Base-by-base conservation (phyloP, 1,140 invertebrate genomes). In the Ostrea edulis region DNA sequence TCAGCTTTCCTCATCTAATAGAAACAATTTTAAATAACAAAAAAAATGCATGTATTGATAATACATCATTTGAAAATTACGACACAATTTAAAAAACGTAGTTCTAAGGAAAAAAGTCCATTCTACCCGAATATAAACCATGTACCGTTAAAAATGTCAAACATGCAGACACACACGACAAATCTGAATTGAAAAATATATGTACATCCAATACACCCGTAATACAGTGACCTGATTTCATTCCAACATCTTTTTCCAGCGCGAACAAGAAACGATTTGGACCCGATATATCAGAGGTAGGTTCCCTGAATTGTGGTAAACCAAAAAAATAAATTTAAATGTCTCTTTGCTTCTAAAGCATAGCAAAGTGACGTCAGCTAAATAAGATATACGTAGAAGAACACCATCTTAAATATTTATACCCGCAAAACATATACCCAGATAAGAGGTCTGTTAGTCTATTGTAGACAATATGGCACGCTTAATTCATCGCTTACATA, bases 251-350 rank as follows among this genome's bases (percentile, higher is more conserved):
- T 35, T 77, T 77, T 25, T 35, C 22, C 68, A 77, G 68, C 1
- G 9, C 65, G 20, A 77, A 35, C 20, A 1, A 77, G 25, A 77
- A 77, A 77, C 68, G 25, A 77, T 29, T 62, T 77, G 68, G 68
- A 77, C 82, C 44, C 82, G 82, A 20, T 11, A 53, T 51, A 53
- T 52, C 82, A 83, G 82, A 83, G 82, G 82, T 54, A 53, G 44
- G 51, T 25, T 8, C 14, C 22, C 11, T 51, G 44, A 44, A n/a
- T 52, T 8, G n/a, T 54, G 55, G 17, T 62, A 62, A 62, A 17
- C 55, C 55, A 62, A 62, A 20, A 62, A 62, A 20, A 12, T 5
- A 20, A n/a, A 62, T 62, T 62, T 17, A 62, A n/a, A n/a, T n/a
- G n/a, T 62, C 55, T 17, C 17, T 20, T 62, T 62, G 55, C n/a